Evolutionary conservation across 2,113 vertebrate species (phyloP).

Genomic region (Pygathrix nemaeus): DNA sequence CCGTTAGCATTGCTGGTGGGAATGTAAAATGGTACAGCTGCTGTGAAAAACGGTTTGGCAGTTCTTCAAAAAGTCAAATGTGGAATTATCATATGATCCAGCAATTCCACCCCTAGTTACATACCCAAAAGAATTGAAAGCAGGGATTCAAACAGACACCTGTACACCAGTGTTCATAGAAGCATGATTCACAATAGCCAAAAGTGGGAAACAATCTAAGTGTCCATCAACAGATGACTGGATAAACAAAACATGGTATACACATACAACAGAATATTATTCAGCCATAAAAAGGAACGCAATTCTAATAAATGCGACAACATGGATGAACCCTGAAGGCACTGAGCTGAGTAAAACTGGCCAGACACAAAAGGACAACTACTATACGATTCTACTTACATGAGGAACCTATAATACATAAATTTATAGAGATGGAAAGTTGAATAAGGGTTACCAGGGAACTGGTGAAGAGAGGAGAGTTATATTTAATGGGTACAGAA

Average conservation of each 20-base stretch:
- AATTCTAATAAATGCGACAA: background rate
- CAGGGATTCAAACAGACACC: background rate
- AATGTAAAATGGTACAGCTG: background rate
- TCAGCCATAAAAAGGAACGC: background rate
- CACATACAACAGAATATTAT: background rate
- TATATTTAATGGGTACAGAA: background rate
- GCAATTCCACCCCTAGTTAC: background rate
- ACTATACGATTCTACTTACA: background rate
- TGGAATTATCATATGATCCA: background rate
- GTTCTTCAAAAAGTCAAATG: background rate
- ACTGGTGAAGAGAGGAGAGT: background rate
- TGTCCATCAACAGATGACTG: background rate
- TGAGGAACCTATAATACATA: background rate
- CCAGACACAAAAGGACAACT: constrained; percentile 6
- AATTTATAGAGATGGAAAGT: background rate
- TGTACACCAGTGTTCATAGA: background rate
- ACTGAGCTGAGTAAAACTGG: constrained; percentile 5
- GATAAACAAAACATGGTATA: background rate
- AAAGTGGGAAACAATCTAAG: background rate
- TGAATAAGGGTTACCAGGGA: background rate
- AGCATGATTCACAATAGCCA: background rate
- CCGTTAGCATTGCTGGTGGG: background rate
- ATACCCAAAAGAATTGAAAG: background rate
- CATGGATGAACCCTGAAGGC: background rate
- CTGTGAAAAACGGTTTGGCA: background rate